Base-by-base conservation (phyloP, 1,140 invertebrate genomes). In the Drosophila ananassae region DNA sequence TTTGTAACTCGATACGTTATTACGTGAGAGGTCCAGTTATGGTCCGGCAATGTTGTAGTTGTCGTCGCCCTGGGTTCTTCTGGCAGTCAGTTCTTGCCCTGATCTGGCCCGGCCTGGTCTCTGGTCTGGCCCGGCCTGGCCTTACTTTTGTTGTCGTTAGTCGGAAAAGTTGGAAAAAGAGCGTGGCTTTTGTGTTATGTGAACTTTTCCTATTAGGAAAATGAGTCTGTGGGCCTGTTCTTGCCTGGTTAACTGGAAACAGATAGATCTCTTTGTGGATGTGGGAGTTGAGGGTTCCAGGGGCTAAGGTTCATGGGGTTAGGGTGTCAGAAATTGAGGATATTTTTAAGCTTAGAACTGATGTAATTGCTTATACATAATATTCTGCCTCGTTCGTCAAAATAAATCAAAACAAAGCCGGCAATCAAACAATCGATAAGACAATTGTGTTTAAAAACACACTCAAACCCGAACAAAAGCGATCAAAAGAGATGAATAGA, bases 21-120 rank as follows among this genome's bases (percentile, higher is more conserved):
- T 89, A 89, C 83, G 83, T 89, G 83, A 89, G 84, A 89, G 83
- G 83, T 89, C 84, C 79, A 89, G 79, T 83, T 89, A 87, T 87
- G 82, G 82, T 74, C 75, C 71, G 77, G 56, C 79, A 68, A 87
- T 89, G 82, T 47, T 48, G 79, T 63, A 52, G 73, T 51, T 66
- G 64, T 53, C 57, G 30, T 46, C 52, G 37, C 41, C 47, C 25
- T 13, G 48, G 48, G 22, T 10, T 37, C 46, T 22, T n/a, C 34
- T 28, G 28, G 30, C 41, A 44, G 13, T 44, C 17, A 52, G 39
- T 74, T 54, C 47, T 48, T n/a, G 44, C 13, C 39, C 39, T 46
- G 28, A 17, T 34, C 30, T 71, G 41, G 58, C 32, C 47, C 47
- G 37, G 63, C 63, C 73, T 28, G 25, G 25, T 28, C 25, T 28